These are phyloP conservation scores for Craterocephalus amniculus DNA, from an alignment of 2,797 vertebrate genomes.

Conservation along the genomic window DNA sequence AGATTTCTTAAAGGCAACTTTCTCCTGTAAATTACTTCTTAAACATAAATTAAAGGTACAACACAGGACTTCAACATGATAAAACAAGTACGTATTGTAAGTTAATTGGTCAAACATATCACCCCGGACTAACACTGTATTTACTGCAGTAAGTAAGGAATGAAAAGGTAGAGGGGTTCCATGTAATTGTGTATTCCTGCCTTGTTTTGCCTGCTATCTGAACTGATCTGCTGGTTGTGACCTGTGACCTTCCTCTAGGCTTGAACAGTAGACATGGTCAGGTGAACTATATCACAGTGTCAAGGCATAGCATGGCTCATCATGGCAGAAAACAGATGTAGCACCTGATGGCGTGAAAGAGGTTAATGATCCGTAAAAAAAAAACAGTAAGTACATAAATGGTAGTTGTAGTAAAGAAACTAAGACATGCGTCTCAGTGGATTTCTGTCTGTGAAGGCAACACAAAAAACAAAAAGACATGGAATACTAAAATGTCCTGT, in stretches of 20 bases:
- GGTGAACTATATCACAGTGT: conserved; percentile 66
- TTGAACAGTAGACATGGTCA: conserved; percentile 41
- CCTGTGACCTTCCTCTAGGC: conserved; percentile 42
- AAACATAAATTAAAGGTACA: conserved; percentile 25
- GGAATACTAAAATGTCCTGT: conserved; percentile 38
- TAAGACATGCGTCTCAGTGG: conserved; percentile 1
- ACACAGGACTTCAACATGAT: conserved; percentile 18
- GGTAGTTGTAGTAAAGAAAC: conserved; percentile 18
- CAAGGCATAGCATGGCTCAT: conserved; percentile 74
- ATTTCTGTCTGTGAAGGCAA: conserved; percentile 63
- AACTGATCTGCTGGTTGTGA: conserved; percentile 54
- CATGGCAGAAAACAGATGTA: conserved; percentile 66
- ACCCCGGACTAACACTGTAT: conserved; percentile 29
- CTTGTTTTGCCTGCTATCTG: conserved; percentile 32
- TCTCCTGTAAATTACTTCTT: conserved; percentile 17
- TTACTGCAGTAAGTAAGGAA: conserved; percentile 40
- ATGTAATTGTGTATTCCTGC: conserved; percentile 27
- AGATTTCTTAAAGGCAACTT: conserved; percentile 51
- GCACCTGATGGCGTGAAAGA: conserved; percentile 51
- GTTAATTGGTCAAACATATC: conserved; percentile 18
- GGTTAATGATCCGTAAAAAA: conserved; percentile 20
- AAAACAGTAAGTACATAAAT: conserved; percentile 22
- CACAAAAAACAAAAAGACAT: conserved; percentile 48
- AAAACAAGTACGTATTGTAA: conserved; percentile 13
- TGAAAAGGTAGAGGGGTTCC: conserved; percentile 34